Conservation (phyloP, 2,797 vertebrate species). For the Anguilla obscura region DNA sequence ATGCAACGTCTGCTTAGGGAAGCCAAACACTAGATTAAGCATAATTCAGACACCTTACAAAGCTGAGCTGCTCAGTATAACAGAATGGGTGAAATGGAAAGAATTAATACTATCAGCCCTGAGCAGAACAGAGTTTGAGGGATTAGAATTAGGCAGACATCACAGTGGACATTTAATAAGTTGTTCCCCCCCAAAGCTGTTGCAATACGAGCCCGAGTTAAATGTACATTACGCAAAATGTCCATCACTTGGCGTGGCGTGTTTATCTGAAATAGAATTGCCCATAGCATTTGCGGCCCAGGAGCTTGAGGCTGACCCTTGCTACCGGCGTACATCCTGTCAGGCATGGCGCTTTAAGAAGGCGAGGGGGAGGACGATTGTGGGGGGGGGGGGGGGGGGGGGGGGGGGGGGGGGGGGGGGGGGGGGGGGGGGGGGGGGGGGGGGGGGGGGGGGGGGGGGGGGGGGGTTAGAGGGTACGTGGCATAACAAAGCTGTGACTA, state of each 20-base stretch:
- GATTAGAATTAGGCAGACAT: constrained; percentile 13
- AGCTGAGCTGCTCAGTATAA: neutral
- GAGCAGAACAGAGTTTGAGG: constrained; percentile 1
- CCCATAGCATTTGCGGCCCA: neutral
- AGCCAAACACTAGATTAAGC: constrained; percentile 22
- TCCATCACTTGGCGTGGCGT: neutral
- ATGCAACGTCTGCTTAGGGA: constrained; percentile 4
- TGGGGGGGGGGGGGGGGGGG: neutral
- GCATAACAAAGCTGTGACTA: neutral
- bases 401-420: neutral
- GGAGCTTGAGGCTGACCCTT: neutral
- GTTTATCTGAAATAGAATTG: constrained; percentile 2
- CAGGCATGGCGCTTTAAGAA: neutral
- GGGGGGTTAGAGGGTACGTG: neutral
- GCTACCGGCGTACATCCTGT: neutral
- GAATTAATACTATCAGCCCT: constrained; percentile 16
- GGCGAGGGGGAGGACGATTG: neutral
- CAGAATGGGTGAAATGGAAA: neutral
- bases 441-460: neutral
- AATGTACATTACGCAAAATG: neutral
- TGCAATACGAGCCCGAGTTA: neutral
- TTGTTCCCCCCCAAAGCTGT: constrained; percentile 9
- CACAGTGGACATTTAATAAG: constrained; percentile 21
- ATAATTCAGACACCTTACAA: constrained; percentile 15
- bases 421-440: neutral